Evolutionary conservation across 2,797 vertebrate species (phyloP).

Genomic region (Limosa lapponica): DNA sequence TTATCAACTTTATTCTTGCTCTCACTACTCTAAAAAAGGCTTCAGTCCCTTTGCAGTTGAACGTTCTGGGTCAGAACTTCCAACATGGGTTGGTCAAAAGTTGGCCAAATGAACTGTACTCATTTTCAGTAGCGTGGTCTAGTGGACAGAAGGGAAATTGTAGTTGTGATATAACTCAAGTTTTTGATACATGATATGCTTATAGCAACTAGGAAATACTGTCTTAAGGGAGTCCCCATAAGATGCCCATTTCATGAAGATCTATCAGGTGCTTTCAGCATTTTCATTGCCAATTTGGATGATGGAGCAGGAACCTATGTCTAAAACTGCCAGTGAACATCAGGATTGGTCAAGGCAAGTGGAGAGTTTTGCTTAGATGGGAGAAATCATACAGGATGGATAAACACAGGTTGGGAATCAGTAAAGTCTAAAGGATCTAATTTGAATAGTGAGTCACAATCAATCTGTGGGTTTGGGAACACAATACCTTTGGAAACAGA

Average conservation of each 20-base stretch:
- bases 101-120: neutral
- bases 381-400: neutral
- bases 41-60: neutral
- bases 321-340: neutral
- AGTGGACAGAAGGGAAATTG: neutral
- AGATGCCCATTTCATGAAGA: neutral
- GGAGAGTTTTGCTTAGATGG: neutral
- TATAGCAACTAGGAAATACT: neutral
- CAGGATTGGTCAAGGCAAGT: neutral
- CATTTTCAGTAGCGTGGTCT: neutral
- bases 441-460: neutral
- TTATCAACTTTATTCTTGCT: neutral
- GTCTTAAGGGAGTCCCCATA: neutral
- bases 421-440: neutral
- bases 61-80: neutral
- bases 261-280: neutral
- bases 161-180: neutral
- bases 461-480: neutral
- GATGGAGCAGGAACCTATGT: neutral
- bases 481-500: neutral
- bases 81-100: neutral
- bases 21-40: neutral
- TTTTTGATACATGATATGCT: neutral
- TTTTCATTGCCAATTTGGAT: neutral
- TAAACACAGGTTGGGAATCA: neutral